Evolutionary conservation across 1,140 invertebrate species (phyloP), one percentile per base, ranked within the genome.

Genomic region (Camponotus floridanus): DNA sequence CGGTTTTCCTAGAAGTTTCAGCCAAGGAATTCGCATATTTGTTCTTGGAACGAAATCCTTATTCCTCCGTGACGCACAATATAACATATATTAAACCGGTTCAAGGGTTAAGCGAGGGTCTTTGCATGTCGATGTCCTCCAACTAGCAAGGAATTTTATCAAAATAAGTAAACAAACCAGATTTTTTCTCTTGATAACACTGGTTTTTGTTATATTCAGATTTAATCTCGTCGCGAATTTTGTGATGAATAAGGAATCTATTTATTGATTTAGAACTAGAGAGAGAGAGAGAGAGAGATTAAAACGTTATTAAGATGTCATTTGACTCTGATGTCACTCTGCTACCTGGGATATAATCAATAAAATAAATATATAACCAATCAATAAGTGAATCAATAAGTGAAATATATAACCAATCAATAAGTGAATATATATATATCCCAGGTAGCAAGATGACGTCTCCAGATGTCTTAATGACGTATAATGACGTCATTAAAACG

Each of bases 1-100:
- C 21, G n/a, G 5, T 55, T 78, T 89, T 88, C 71, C 36, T 36
- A 11, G 76, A 87, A 84, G 2, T 36, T 61, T 36, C 48, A 36
- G 8, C 4, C 13, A 9, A 45, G 36, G 7, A 59, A 31, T 9
- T 31, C 21, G 42, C 11, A 36, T 1, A 4, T 6, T 31, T 18
- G 4, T 51, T 26, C 33, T 68, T 62, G 9, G 26, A 31, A 18
- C 2, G 39, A 70, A 80, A 39, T 31, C 21, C 13, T 39, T 55
- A 4, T 73, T 73, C 8, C 15, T 51, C 48, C 5, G 1, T 83
- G 79, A 83, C 68, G 39, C 39, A 81, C 9, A 36, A 67, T 2
- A 9, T 7, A 15, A 61, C 13, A 26, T 67, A 7, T n/a, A 2
- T 36, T 36, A 26, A 64, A 26, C 5, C 59, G 9, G 3, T 8